Conservation (phyloP, 2,113 vertebrate species). For the Pongo pygmaeus region DNA sequence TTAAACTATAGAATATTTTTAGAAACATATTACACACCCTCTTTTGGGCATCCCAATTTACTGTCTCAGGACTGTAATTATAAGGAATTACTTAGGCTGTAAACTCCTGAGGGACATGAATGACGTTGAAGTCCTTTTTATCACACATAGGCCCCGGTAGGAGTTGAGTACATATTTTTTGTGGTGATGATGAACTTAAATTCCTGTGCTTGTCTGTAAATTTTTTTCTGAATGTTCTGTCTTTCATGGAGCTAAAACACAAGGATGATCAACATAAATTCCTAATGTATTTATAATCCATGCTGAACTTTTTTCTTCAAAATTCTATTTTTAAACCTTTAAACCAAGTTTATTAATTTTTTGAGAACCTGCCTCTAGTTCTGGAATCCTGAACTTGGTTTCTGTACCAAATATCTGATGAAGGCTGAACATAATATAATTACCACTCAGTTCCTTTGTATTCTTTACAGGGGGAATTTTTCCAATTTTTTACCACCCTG, state of each 20-base stretch:
- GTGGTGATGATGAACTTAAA: neutral
- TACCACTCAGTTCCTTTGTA: neutral
- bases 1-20: neutral
- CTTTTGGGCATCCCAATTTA: neutral
- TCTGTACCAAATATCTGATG: neutral
- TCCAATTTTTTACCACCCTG: neutral
- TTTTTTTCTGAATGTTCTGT: neutral
- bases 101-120: neutral
- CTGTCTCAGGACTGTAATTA: neutral
- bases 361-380: neutral
- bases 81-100: neutral
- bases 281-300: neutral
- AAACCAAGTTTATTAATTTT: neutral
- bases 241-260: neutral
- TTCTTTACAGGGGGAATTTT: neutral
- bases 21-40: neutral
- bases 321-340: neutral
- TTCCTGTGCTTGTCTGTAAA: neutral
- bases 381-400: neutral
- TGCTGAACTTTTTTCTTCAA: neutral
- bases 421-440: neutral
- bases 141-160: neutral
- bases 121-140: neutral
- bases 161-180: neutral
- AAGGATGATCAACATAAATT: neutral